Evolutionary conservation across 2,113 vertebrate species (phyloP).

Genomic region (Phyllostomus hastatus): DNA sequence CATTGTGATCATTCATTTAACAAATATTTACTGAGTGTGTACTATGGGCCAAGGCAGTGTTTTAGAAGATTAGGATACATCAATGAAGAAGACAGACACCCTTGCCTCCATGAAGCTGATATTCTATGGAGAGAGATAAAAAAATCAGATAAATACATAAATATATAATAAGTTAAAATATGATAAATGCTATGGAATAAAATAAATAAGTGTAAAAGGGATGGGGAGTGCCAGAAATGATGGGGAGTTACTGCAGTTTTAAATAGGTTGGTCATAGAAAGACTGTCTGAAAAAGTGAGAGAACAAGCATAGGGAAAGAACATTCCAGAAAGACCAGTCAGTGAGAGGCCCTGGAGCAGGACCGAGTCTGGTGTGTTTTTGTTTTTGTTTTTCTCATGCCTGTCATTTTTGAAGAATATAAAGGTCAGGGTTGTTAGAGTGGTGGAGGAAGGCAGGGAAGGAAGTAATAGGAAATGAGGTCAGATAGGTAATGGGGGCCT

Average conservation of each 20-base stretch:
- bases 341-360: neutral
- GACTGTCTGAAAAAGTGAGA: conserved; percentile 34
- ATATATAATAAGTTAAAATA: conserved; percentile 20
- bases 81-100: neutral
- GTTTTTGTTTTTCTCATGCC: neutral
- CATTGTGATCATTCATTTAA: conserved; percentile 17
- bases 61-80: neutral
- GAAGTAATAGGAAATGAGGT: conserved; percentile 17
- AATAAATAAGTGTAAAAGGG: neutral
- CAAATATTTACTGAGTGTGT: conserved; percentile 34
- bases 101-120: neutral
- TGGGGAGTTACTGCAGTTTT: neutral
- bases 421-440: neutral
- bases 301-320: neutral
- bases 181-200: neutral
- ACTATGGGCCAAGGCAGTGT: neutral
- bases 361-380: neutral
- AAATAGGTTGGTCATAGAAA: conserved; percentile 22
- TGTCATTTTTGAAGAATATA: conserved; percentile 41
- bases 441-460: neutral
- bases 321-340: conserved; percentile 3
- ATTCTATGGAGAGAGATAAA: neutral
- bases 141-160: conserved; percentile 3
- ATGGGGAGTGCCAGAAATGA: neutral
- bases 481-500: neutral